A percentile compares a stretch with the other conserved stretches of the same genome.
Evolutionary conservation across 1,140 invertebrate species (phyloP).

Genomic region (Conopomorpha cramerella): DNA sequence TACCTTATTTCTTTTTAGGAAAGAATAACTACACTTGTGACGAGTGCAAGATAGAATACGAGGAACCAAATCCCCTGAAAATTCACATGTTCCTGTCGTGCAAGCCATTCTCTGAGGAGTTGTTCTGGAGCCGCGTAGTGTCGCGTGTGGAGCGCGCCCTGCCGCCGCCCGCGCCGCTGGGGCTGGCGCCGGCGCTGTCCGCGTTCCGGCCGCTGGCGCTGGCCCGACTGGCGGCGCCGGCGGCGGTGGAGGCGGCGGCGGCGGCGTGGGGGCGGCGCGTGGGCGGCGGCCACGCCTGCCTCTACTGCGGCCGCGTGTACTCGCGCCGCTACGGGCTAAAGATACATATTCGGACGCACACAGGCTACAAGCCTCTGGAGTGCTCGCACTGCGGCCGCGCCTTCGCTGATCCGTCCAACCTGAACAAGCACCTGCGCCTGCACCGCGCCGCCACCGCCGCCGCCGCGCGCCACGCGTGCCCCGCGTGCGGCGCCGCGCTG

Average conservation of each 20-base stretch:
- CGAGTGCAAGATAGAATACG: constrained; percentile 71
- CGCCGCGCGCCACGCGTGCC: constrained; percentile 76
- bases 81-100: constrained; percentile 81
- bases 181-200: constrained; percentile 73
- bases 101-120: constrained; percentile 55
- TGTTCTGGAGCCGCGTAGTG: constrained; percentile 74
- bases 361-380: constrained; percentile 86
- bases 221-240: constrained; percentile 67
- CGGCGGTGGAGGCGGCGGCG: constrained; percentile 70
- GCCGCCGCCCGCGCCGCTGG: constrained; percentile 43
- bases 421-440: constrained; percentile 91
- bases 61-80: constrained; percentile 87
- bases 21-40: constrained; percentile 81
- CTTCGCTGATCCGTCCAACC: constrained; percentile 91
- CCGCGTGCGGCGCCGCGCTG: constrained; percentile 75
- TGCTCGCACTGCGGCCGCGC: constrained; percentile 83
- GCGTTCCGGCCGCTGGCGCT: constrained; percentile 83
- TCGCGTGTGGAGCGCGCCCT: constrained; percentile 63
- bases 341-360: constrained; percentile 84
- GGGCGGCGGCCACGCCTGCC: constrained; percentile 77
- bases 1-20: constrained; percentile 3
- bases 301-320: constrained; percentile 89
- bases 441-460: constrained; percentile 78
- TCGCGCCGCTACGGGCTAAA: constrained; percentile 91
- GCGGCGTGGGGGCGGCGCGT: constrained; percentile 76